phyloP scores from a whole-genome alignment of 1,140 invertebrate species.

The Monomorium pharaonis region DNA sequence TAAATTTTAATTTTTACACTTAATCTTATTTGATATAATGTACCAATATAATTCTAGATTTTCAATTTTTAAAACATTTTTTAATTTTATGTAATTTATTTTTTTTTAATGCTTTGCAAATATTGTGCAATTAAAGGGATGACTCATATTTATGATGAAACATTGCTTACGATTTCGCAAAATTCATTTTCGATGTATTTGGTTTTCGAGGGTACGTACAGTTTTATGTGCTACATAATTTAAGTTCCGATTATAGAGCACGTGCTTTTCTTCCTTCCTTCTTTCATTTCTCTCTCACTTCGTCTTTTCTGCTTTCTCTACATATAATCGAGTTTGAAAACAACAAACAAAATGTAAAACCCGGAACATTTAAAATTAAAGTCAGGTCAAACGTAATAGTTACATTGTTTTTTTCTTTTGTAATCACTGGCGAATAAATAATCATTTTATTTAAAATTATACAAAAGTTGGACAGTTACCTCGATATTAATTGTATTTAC shows the following conservation, averaged over 20 bases:
- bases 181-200: slow-evolving; percentile 50
- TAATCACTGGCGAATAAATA: no score
- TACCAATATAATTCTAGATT: not conserved
- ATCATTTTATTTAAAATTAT: no score
- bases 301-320: not conserved
- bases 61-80: no score
- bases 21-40: not conserved
- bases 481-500: not conserved
- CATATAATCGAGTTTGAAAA: not conserved
- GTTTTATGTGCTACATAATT: slow-evolving; percentile 33
- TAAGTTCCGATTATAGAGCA: not conserved
- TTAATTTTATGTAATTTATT: not conserved
- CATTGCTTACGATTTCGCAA: not conserved
- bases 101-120: no score
- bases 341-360: not conserved
- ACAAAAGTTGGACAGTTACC: not conserved
- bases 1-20: not conserved
- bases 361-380: not conserved
- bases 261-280: not conserved
- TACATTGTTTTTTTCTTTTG: no score
- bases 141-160: slow-evolving; percentile 17
- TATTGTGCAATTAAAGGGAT: not conserved
- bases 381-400: no score
- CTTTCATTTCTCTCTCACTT: slow-evolving; percentile 12
- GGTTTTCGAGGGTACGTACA: not conserved